Base-by-base conservation (phyloP, 2,888 invertebrate genomes). In the Eustalomyia histrio region DNA sequence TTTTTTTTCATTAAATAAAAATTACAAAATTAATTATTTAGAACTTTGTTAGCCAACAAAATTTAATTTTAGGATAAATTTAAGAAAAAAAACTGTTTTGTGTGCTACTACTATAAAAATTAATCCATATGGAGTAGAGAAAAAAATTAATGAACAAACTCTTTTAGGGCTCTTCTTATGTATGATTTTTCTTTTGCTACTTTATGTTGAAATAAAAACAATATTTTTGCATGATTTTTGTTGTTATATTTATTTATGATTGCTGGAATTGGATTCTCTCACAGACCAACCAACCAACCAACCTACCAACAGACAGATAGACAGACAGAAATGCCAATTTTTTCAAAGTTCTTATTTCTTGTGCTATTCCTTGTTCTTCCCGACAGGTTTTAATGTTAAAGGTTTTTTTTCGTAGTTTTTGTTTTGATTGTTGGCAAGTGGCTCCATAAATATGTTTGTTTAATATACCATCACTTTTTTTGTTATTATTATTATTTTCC, bases 361-460 rank as follows among this genome's bases (percentile, higher is more conserved):
- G 16, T 76, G 24, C n/a, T n/a, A 65, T 16, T 35, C 4, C 29
- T 33, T 50, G 53, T 60, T 53, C 24, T 50, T 39, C 58, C 65
- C 71, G 72, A 58, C 18, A 61, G 33, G n/a, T 47, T 72, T n/a
- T 6, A 47, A 47, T 47, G 43, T 47, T 39, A 12, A 12, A 14
- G n/a, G n/a, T 47, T 72, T 60, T 61, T 67, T 50, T 57, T 47
- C 17, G 61, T 9, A 2, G 7, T 57, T 68, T 16, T 58, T 78
- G 61, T 67, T 61, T 47, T 57, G 50, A 50, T 67, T 61, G 65
- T 55, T 81, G 69, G 64, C 81, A 81, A 80, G 76, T 80, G 80
- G 76, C 80, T 76, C 76, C 80, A 71, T 74, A 73, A 81, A 81
- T 76, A 76, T 76, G 73, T 74, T 81, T 74, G 50, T 65, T 78